phyloP scores from a whole-genome alignment of 1,140 invertebrate species.

The Drosophila navojoa region DNA sequence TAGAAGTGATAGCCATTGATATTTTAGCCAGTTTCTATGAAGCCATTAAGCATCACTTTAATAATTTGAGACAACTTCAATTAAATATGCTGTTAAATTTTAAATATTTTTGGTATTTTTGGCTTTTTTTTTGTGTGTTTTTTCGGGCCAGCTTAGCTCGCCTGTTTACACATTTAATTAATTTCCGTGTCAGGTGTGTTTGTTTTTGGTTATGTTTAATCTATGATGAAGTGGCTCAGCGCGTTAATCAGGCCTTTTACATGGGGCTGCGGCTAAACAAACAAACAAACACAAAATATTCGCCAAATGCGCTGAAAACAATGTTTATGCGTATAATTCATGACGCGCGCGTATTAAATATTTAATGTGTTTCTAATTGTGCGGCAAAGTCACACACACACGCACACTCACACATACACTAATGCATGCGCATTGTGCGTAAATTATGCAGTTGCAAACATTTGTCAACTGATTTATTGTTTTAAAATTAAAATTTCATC shows the following conservation, averaged over 20 bases:
- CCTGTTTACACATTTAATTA: slow-evolving; percentile 49
- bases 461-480: slow-evolving; percentile 72
- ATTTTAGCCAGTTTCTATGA: no score
- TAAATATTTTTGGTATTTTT: not conserved
- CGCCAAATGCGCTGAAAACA: slow-evolving; percentile 35
- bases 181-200: slow-evolving; percentile 34
- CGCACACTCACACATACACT: slow-evolving; percentile 11
- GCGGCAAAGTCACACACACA: slow-evolving; percentile 39
- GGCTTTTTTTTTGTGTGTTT: not conserved
- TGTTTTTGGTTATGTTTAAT: slow-evolving; percentile 31
- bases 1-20: no score
- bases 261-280: slow-evolving; percentile 2
- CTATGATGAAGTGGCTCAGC: slow-evolving; percentile 28
- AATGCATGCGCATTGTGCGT: not conserved
- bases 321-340: slow-evolving; percentile 39
- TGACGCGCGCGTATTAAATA: slow-evolving; percentile 57
- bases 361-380: slow-evolving; percentile 77
- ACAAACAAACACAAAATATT: slow-evolving; percentile 24
- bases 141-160: not conserved
- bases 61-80: no score
- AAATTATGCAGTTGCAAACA: slow-evolving; percentile 43
- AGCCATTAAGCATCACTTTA: no score
- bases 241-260: slow-evolving; percentile 34
- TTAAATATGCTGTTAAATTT: slow-evolving; percentile 2
- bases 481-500: slow-evolving; percentile 60